Evolutionary conservation across 2,888 invertebrate species (phyloP).

Genomic region (Cosmia trapezina): DNA sequence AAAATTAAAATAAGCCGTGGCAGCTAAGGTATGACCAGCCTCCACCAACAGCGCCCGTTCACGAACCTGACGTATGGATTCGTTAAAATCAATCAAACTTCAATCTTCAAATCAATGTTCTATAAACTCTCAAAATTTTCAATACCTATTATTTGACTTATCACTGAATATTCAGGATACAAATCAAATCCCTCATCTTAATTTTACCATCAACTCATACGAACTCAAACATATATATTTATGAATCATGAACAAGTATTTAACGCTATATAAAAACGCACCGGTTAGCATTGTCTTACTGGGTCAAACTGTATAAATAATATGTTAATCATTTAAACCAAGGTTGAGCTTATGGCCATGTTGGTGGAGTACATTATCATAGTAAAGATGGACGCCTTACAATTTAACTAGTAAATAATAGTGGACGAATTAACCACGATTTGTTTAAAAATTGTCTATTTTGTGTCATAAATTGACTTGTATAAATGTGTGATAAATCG

Average conservation of each 20-base stretch:
- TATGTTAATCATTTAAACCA: constrained; percentile 57
- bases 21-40: too few species aligned
- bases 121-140: too few species aligned
- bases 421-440: constrained; percentile 28
- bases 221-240: constrained; percentile 12
- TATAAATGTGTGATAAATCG: constrained; percentile 16
- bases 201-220: constrained; percentile 12
- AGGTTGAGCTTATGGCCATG: constrained; percentile 47
- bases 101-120: background rate
- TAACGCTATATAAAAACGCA: constrained; percentile 39
- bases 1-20: too few species aligned
- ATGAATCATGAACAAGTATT: constrained; percentile 30
- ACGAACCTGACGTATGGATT: too few species aligned
- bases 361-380: constrained; percentile 23
- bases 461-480: constrained; percentile 10
- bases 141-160: background rate
- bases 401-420: constrained; percentile 3
- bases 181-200: constrained; percentile 1
- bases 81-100: too few species aligned
- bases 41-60: too few species aligned
- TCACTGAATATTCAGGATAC: background rate
- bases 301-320: constrained; percentile 62
- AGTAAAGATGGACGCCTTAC: constrained; percentile 25
- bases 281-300: constrained; percentile 61
- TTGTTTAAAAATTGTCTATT: constrained; percentile 1